These are phyloP conservation scores for Nezara viridula DNA, from an alignment of 2,888 invertebrate species.

Conservation along the genomic window DNA sequence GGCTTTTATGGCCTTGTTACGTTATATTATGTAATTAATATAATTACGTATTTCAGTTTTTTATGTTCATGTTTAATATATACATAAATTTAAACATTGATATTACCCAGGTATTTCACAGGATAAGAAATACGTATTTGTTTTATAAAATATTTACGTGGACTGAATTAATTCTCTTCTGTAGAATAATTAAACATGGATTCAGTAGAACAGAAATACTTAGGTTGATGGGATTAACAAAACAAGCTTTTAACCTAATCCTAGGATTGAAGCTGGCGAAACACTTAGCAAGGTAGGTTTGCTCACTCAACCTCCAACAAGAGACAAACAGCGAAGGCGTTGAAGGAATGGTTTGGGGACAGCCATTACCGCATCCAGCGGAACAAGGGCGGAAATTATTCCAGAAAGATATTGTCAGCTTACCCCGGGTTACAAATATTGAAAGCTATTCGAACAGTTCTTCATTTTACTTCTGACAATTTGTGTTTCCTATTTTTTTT, in stretches of 20 bases:
- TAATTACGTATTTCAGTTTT: too few relatives aligned
- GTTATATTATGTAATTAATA: too few relatives aligned
- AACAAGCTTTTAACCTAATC: not conserved
- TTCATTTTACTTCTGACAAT: not conserved
- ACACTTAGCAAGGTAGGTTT: not conserved
- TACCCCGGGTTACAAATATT: not conserved
- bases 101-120: too few relatives aligned
- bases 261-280: not conserved
- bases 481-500: too few relatives aligned
- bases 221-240: not conserved
- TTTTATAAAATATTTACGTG: too few relatives aligned
- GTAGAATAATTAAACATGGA: not conserved
- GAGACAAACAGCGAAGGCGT: not conserved
- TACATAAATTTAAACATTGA: too few relatives aligned
- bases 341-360: not conserved
- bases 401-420: slow-evolving; percentile 30
- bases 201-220: not conserved
- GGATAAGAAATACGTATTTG: too few relatives aligned
- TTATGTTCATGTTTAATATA: too few relatives aligned
- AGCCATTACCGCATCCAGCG: not conserved
- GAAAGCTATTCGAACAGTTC: too few relatives aligned
- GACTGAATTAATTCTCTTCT: not conserved
- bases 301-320: not conserved
- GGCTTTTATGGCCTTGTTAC: too few relatives aligned
- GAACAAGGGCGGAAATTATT: slow-evolving; percentile 31